Evolutionary conservation across 1,140 invertebrate genomes (phyloP).

Genomic region (Atta cephalotes): DNA sequence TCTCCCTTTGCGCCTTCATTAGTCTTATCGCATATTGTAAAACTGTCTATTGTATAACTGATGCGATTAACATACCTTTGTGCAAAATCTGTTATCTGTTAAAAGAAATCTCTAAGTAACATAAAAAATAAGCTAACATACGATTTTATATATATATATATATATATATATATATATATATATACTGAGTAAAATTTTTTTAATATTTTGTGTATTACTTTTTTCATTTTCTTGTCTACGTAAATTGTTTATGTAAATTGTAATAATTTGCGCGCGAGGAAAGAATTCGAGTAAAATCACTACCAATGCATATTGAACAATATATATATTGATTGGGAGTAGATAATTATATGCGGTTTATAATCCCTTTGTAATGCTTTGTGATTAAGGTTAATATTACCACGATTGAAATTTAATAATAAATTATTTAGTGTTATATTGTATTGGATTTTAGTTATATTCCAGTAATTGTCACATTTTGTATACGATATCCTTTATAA

Average conservation of each 20-base stretch:
- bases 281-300: neutral
- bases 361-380: slow-evolving; percentile 57
- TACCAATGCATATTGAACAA: neutral
- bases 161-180: too few species aligned
- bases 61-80: neutral
- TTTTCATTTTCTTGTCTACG: too few species aligned
- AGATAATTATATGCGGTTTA: slow-evolving; percentile 47
- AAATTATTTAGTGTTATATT: slow-evolving; percentile 32
- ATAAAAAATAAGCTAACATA: too few species aligned
- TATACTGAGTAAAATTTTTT: neutral
- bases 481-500: neutral
- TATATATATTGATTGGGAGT: slow-evolving; percentile 52
- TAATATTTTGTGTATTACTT: neutral
- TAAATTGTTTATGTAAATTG: neutral
- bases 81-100: slow-evolving; percentile 3
- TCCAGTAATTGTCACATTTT: slow-evolving; percentile 30
- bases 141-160: too few species aligned
- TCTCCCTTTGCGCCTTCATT: slow-evolving; percentile 1
- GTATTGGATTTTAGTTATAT: slow-evolving; percentile 21
- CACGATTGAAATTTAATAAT: slow-evolving; percentile 53
- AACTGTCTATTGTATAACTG: neutral
- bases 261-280: neutral
- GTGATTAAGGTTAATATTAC: slow-evolving; percentile 58
- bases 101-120: neutral
- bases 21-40: slow-evolving; percentile 22